Conservation (phyloP, 2,113 vertebrate species). For the Anarrhichthys ocellatus region DNA sequence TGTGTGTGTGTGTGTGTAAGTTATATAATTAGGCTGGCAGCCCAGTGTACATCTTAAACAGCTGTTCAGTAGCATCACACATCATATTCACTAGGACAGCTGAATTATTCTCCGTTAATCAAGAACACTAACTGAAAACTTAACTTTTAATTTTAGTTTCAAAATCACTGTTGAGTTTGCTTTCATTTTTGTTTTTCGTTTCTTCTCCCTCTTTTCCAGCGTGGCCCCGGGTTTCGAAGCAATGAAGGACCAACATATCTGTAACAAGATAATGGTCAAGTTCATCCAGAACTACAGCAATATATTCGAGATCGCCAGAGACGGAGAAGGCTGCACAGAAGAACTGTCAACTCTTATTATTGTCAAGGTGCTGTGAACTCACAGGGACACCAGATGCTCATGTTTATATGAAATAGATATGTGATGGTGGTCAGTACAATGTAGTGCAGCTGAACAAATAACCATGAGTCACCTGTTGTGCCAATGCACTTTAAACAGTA, state of each 20-base stretch:
- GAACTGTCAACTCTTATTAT: conserved; percentile 79
- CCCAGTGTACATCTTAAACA: conserved; percentile 31
- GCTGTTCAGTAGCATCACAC: conserved; percentile 46
- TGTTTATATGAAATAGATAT: conserved; percentile 40
- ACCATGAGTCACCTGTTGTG: conserved; percentile 24
- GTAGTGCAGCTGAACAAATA: conserved; percentile 20
- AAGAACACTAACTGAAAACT: not conserved
- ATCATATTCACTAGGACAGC: not conserved
- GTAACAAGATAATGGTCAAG: conserved; percentile 91
- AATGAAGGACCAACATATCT: conserved; percentile 90
- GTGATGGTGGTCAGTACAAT: conserved; percentile 10
- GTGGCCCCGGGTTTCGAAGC: conserved; percentile 89
- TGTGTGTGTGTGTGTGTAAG: conserved; percentile 12
- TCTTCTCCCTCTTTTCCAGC: conserved; percentile 73
- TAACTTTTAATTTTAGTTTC: not conserved
- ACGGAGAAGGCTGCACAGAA: conserved; percentile 66
- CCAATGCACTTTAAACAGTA: conserved; percentile 34
- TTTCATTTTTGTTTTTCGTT: not conserved
- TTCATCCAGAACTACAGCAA: conserved; percentile 89
- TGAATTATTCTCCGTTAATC: conserved; percentile 3
- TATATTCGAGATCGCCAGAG: conserved; percentile 84
- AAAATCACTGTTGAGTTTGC: not conserved
- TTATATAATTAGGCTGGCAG: conserved; percentile 53
- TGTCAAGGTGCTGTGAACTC: conserved; percentile 84
- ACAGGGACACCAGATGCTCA: conserved; percentile 19